Percentiles rank a stretch among this genome's conserved stretches.
Evolutionary conservation across 2,888 invertebrate genomes (phyloP).

Genomic region (Cecidostiba fungosa): DNA sequence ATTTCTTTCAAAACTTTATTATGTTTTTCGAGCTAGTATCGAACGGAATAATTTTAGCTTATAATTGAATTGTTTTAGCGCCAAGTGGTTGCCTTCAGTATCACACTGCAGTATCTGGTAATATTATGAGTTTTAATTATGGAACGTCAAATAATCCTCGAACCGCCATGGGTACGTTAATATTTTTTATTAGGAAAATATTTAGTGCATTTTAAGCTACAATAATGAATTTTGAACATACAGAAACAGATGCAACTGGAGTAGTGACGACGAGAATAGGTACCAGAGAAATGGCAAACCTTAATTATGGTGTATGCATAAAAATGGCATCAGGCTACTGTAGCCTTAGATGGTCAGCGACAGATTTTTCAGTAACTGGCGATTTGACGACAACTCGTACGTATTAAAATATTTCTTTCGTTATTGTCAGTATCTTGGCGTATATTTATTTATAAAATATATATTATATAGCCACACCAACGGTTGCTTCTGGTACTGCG

Average conservation of each 20-base stretch:
- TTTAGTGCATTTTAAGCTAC: neutral
- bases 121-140: slow-evolving; percentile 89
- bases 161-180: neutral
- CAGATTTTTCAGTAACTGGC: slow-evolving; percentile 87
- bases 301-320: slow-evolving; percentile 90
- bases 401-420: slow-evolving; percentile 9
- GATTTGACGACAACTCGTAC: slow-evolving; percentile 76
- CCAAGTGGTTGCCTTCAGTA: slow-evolving; percentile 91
- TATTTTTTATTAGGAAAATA: neutral
- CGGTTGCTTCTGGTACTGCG: slow-evolving; percentile 66
- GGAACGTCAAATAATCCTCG: slow-evolving; percentile 84
- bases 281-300: slow-evolving; percentile 87
- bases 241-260: neutral
- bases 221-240: neutral
- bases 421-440: too few relatives aligned
- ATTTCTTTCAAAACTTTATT: neutral
- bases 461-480: slow-evolving; percentile 17
- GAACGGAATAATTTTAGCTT: slow-evolving; percentile 25
- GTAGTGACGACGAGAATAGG: slow-evolving; percentile 79
- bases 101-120: slow-evolving; percentile 84
- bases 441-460: slow-evolving; percentile 14
- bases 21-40: slow-evolving; percentile 21
- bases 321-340: slow-evolving; percentile 88
- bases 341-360: slow-evolving; percentile 85
- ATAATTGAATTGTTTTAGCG: slow-evolving; percentile 80